Conservation (phyloP, 1,140 invertebrate genomes). For the Ceratosolen solmsi region DNA sequence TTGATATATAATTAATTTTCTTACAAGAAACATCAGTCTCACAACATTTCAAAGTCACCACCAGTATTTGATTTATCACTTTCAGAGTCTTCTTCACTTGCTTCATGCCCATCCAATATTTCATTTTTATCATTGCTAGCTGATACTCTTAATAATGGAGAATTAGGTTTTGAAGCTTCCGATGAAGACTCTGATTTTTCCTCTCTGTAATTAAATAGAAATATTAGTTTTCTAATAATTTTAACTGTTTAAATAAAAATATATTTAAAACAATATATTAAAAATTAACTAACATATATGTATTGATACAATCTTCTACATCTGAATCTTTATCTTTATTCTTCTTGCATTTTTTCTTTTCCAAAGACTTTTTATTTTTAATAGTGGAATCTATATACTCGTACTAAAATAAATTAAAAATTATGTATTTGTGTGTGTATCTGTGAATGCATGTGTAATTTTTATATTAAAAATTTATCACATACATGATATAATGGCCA, state of each 20-base stretch:
- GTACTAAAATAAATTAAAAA: slow-evolving; percentile 75
- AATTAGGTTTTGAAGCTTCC: slow-evolving; percentile 56
- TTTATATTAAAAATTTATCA: slow-evolving; percentile 41
- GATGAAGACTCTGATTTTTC: slow-evolving; percentile 58
- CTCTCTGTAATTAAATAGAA: slow-evolving; percentile 54
- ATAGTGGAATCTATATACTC: slow-evolving; percentile 81
- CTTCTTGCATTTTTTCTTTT: slow-evolving; percentile 85
- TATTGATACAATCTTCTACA: slow-evolving; percentile 74
- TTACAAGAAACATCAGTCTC: slow-evolving; percentile 49
- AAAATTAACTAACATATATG: slow-evolving; percentile 60
- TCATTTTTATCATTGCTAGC: slow-evolving; percentile 57
- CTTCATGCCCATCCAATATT: slow-evolving; percentile 64
- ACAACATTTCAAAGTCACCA: slow-evolving; percentile 84
- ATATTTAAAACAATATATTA: neutral
- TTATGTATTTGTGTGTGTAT: no score
- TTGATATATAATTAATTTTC: slow-evolving; percentile 28
- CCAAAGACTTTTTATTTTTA: slow-evolving; percentile 76
- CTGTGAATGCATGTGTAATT: no score
- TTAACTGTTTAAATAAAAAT: neutral
- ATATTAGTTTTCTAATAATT: neutral
- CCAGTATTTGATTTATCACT: slow-evolving; percentile 82
- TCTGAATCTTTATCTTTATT: slow-evolving; percentile 84
- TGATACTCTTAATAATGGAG: slow-evolving; percentile 53
- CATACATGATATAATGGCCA: slow-evolving; percentile 95
- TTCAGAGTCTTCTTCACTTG: slow-evolving; percentile 70